These are phyloP conservation scores for Cichladusa arquata DNA, from an alignment of 2,113 vertebrate species.

Conservation along the genomic window DNA sequence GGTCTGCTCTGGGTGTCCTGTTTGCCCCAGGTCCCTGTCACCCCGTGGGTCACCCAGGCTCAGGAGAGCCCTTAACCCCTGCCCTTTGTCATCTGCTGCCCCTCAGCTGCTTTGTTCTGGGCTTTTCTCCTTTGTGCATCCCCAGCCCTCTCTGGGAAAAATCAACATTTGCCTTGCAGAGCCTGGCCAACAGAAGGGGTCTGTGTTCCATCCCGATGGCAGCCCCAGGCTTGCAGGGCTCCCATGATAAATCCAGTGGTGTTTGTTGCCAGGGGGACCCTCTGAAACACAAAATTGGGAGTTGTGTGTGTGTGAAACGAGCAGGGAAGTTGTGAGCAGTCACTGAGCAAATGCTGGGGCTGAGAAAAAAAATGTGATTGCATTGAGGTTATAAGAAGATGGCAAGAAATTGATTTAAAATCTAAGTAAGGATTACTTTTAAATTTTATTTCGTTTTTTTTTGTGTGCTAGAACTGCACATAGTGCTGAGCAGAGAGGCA, in stretches of 20 bases:
- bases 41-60: neutral
- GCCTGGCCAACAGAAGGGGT: conserved; percentile 35
- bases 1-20: neutral
- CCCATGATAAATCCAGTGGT: neutral
- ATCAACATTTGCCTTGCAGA: conserved; percentile 64
- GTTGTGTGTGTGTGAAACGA: neutral
- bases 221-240: conserved; percentile 7
- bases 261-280: neutral
- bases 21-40: neutral
- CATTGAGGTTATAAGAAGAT: neutral
- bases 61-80: neutral
- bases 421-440: neutral
- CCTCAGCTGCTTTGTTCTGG: neutral
- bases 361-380: neutral
- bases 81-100: neutral
- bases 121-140: neutral
- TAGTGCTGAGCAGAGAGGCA: neutral
- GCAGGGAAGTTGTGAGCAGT: neutral
- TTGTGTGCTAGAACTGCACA: neutral
- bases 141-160: conserved; percentile 50
- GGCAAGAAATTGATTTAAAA: neutral
- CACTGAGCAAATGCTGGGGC: neutral
- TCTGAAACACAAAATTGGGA: neutral
- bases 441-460: no score
- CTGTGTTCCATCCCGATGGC: conserved; percentile 48